phyloP scores from a whole-genome alignment of 2,888 invertebrate genomes.

The Drosophila parthenogenetica region DNA sequence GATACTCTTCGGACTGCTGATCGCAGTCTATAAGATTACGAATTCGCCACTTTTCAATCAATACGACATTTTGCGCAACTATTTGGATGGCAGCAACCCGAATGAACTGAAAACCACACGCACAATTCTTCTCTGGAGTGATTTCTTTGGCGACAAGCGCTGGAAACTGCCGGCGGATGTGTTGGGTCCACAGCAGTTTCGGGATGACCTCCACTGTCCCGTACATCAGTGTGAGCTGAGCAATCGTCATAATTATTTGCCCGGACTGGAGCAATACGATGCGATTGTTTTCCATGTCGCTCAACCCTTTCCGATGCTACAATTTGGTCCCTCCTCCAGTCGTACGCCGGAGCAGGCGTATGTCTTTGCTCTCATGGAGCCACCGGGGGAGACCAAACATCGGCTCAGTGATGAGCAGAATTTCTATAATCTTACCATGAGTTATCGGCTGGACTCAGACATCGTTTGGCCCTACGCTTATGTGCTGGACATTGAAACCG shows the following conservation, averaged over 20 bases:
- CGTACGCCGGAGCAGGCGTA: constrained; percentile 85
- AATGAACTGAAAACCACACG: constrained; percentile 34
- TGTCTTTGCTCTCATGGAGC: constrained; percentile 86
- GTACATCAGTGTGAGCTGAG: constrained; percentile 85
- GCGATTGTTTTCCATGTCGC: constrained; percentile 86
- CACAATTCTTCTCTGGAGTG: constrained; percentile 82
- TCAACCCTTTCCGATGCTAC: constrained; percentile 80
- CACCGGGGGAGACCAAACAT: constrained; percentile 84
- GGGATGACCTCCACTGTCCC: constrained; percentile 78
- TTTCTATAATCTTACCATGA: constrained; percentile 87
- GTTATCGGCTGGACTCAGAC: constrained; percentile 86
- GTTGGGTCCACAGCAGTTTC: constrained; percentile 73
- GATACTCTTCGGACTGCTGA: constrained; percentile 9
- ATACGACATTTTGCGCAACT: constrained; percentile 71
- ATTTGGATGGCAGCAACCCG: constrained; percentile 28
- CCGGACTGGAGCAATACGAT: constrained; percentile 85
- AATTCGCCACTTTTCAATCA: constrained; percentile 78
- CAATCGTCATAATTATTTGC: constrained; percentile 78
- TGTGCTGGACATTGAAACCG: constrained; percentile 76
- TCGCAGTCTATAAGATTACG: constrained; percentile 55
- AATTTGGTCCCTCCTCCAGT: constrained; percentile 79
- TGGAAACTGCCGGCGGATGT: constrained; percentile 79
- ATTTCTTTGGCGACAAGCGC: constrained; percentile 77
- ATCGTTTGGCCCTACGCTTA: constrained; percentile 85
- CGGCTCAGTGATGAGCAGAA: constrained; percentile 77